Evolutionary conservation across 2,888 invertebrate species (phyloP), one percentile per base, ranked within the genome.

Genomic region (Trissolcus japonicus): DNA sequence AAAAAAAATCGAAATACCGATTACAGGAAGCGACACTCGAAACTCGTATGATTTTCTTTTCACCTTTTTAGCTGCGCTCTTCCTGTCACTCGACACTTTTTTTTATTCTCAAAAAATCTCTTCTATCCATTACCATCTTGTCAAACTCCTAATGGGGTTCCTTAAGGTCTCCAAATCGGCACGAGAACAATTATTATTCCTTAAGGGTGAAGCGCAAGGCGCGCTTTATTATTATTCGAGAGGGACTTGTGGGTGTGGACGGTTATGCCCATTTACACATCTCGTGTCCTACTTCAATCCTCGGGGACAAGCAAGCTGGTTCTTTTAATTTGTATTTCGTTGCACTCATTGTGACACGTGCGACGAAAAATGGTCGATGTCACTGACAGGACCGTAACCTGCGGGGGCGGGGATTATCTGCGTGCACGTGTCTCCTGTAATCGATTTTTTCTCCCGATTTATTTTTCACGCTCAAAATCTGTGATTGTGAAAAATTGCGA

Each of bases 41-140:
- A 68, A 74, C 62, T 53, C 59, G 50, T 55, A 50, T 43, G 62
- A 51, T 51, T 56, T 69, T 60, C 57, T 68, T 72, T 67, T 59
- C 25, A 65, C 59, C 63, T 74, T 62, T 79, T 79, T 79, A 79
- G 73, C 54, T 50, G 69, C 25, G 4, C 71, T 80, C 81, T 85
- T 85, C 85, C 85, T 85, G 85, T 83, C 80, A 83, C 80, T 79
- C 67, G 83, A 85, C 80, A 83, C 79, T 80, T 81, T 80, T 65
- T 81, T 46, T 79, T 19, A n/a, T 19, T 14, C 16, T 16, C 6
- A 51, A 54, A 76, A 80, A 80, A 76, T 74, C 76, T 75, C 78
- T 81, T 80, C 81, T 82, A 79, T 83, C 84, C 69, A 79, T 78
- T 80, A 76, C 73, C 63, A 68, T 75, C 66, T 76, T 80, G 78